A percentile compares a stretch with the other conserved stretches of the same genome.
phyloP scores from a whole-genome alignment of 2,113 vertebrate species.

The Grammomys dolichurus region DNA sequence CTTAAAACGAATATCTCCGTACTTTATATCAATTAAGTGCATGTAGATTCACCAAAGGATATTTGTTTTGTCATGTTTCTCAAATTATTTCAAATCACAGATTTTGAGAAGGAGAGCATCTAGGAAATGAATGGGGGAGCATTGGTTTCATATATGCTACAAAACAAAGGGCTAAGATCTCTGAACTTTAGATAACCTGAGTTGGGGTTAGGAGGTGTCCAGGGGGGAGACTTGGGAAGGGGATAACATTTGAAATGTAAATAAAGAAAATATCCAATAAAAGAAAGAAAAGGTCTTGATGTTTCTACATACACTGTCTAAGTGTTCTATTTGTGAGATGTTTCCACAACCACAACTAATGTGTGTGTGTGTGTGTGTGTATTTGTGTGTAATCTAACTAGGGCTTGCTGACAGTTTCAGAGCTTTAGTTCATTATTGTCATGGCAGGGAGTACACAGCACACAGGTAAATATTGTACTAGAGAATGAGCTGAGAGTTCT shows the following conservation, averaged over 20 bases:
- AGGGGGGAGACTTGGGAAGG: too few relatives aligned
- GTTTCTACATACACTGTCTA: not conserved
- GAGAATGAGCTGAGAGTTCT: not conserved
- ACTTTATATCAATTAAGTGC: not conserved
- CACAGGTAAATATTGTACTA: not conserved
- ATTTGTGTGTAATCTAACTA: not conserved
- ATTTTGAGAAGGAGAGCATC: not conserved
- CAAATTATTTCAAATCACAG: conserved; percentile 15
- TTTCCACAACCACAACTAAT: not conserved
- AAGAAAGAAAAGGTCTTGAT: not conserved
- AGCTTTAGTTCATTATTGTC: not conserved
- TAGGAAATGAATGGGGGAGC: conserved; percentile 18
- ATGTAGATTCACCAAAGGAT: conserved; percentile 46
- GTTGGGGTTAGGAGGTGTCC: too few relatives aligned
- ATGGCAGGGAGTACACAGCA: not conserved
- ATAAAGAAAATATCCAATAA: too few relatives aligned
- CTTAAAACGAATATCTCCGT: not conserved
- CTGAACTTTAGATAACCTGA: not conserved
- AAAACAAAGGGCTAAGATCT: not conserved
- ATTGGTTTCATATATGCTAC: not conserved
- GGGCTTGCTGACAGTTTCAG: not conserved
- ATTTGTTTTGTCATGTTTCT: not conserved
- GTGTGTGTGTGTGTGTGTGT: too few relatives aligned
- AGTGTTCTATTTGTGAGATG: not conserved
- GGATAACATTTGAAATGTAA: too few relatives aligned